These are phyloP conservation scores for Pelodiscus sinensis DNA, from an alignment of 2,113 vertebrate species.

Conservation along the genomic window DNA sequence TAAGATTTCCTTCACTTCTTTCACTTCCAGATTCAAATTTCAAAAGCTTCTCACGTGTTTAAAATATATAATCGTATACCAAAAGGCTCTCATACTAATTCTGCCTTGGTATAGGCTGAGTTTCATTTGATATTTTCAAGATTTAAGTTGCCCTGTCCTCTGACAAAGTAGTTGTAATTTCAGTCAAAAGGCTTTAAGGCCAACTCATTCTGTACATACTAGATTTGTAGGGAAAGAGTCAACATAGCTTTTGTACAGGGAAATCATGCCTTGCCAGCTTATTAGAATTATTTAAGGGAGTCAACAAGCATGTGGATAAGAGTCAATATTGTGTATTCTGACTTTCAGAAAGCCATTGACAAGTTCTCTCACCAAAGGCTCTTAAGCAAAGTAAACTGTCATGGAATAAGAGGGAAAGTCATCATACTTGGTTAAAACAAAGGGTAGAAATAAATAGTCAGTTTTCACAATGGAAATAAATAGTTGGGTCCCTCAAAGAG, in stretches of 20 bases:
- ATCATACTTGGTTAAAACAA: neutral
- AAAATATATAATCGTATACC: neutral
- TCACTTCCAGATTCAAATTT: neutral
- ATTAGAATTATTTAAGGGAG: neutral
- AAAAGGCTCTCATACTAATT: neutral
- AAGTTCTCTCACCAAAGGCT: neutral
- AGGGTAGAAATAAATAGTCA: neutral
- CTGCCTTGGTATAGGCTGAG: accelerated
- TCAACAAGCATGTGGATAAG: neutral
- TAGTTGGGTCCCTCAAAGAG: neutral
- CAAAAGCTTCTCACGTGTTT: constrained; percentile 7
- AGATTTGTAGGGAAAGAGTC: neutral
- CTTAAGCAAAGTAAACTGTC: neutral
- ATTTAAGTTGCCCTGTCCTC: neutral
- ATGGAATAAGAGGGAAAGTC: neutral
- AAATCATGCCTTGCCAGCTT: neutral
- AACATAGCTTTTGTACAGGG: neutral
- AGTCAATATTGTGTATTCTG: neutral
- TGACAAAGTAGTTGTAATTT: neutral
- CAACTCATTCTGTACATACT: neutral
- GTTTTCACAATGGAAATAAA: neutral
- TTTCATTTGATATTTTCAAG: accelerated
- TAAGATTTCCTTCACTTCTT: neutral
- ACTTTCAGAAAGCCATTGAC: neutral
- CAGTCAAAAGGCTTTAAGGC: neutral